Conservation (phyloP, 2,888 invertebrate species). For the Hybos culiciformis region DNA sequence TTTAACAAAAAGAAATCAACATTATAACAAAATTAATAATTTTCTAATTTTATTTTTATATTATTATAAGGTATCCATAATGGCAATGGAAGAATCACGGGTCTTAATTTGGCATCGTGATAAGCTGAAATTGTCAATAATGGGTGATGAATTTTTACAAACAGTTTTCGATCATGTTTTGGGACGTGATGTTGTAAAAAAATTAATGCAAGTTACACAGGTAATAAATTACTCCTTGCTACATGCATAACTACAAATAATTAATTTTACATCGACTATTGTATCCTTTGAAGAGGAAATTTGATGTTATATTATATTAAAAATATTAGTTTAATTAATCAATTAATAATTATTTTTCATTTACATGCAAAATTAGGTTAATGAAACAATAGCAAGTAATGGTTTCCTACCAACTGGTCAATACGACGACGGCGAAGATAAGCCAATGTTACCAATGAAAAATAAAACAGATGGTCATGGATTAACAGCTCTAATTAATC, state of each 20-base stretch:
- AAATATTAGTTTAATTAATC: no score
- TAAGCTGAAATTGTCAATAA: constrained; percentile 71
- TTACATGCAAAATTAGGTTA: constrained; percentile 42
- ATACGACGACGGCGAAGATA: constrained; percentile 59
- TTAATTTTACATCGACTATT: no score
- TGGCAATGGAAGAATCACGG: constrained; percentile 73
- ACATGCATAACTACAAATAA: no score
- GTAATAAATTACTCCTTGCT: no score
- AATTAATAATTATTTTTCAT: no score
- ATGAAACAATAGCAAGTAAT: constrained; percentile 66
- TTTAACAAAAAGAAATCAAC: not conserved
- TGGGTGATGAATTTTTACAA: constrained; percentile 68
- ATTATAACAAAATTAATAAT: not conserved
- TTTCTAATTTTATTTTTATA: not conserved
- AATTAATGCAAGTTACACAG: constrained; percentile 64
- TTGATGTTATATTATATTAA: no score
- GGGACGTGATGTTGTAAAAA: constrained; percentile 73
- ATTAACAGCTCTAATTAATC: constrained; percentile 60
- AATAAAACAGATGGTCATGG: constrained; percentile 50
- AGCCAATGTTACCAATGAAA: constrained; percentile 64
- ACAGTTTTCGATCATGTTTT: constrained; percentile 77
- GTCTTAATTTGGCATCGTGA: constrained; percentile 76
- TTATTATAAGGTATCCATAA: constrained; percentile 58
- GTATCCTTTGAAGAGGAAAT: no score
- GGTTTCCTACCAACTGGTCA: constrained; percentile 54